Evolutionary conservation across 2,888 invertebrate genomes (phyloP), one percentile per base, ranked within the genome.

Genomic region (Ecdyonurus torrentis): DNA sequence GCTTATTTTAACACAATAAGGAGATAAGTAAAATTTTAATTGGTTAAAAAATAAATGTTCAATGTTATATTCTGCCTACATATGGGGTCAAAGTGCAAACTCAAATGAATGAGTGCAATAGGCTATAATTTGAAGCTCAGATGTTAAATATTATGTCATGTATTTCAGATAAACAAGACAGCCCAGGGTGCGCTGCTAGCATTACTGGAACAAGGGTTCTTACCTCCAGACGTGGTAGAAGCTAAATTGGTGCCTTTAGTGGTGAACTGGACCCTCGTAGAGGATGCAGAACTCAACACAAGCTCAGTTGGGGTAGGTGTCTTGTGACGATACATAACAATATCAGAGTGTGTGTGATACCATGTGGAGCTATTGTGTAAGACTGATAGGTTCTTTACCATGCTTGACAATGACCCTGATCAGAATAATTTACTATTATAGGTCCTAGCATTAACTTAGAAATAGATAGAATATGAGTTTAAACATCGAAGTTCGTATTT

Each of bases 171-270:
- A 58, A 78, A 85, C 61, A 84, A 84, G 70, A 79, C 81, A 58
- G 82, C 85, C 55, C 83, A 85, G 67, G 76, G 79, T 15, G 81
- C 84, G 7, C 74, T 87, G 37, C 72, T 85, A 66, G 77, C 81
- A 52, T 73, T 88, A 58, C 75, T 87, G 69, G 84, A 87, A 71
- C 81, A 83, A 66, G 80, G 79, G 61, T 76, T 85, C 58, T 77
- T 87, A 63, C 78, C 79, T 59, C 73, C 77, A 70, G 77, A 75
- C 63, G 81, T 83, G 69, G 79, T 84, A 62, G 83, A 85, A 70
- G 76, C 80, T 80, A 81, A 72, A 80, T 87, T 59, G 83, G 84
- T 69, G 84, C 84, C 15, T 79, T 81, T 23, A 22, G 55, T 55
- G 5, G 55, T 55, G n/a, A 20, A n/a, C 7, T 55, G 55, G 55